A percentile compares a stretch with the other conserved stretches of the same genome.
These are phyloP conservation scores for Tokudaia muenninki DNA, from an alignment of 2,797 vertebrate genomes.

Conservation along the genomic window DNA sequence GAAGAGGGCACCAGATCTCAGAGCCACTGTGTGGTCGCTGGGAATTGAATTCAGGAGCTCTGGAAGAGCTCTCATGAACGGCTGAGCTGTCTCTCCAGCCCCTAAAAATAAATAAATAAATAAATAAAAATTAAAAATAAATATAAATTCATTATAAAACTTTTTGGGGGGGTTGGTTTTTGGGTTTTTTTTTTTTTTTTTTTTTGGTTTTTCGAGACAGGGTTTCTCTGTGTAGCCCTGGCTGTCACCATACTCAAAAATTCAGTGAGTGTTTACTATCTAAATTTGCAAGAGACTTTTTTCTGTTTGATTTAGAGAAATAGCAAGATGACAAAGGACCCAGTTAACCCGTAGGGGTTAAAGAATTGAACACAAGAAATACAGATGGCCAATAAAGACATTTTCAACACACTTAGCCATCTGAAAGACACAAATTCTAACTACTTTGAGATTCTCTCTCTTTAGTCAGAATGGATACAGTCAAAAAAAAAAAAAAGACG, in stretches of 20 bases:
- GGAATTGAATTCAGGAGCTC: not conserved
- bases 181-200: too few species aligned
- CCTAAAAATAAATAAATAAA: too few species aligned
- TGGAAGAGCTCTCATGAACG: not conserved
- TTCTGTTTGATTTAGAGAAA: not conserved
- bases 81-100: not conserved
- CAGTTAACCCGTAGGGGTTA: not conserved
- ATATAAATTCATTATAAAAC: not conserved
- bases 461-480: not conserved
- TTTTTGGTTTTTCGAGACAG: too few species aligned
- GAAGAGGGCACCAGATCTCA: too few species aligned
- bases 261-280: not conserved
- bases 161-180: too few species aligned
- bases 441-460: not conserved
- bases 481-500: not conserved
- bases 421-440: not conserved
- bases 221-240: too few species aligned
- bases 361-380: not conserved
- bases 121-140: not conserved
- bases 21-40: not conserved
- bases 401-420: not conserved
- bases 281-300: not conserved
- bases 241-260: too few species aligned
- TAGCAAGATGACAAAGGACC: not conserved
- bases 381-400: not conserved